Conservation (phyloP, 2,113 vertebrate genomes). For the Pristiophorus japonicus region DNA sequence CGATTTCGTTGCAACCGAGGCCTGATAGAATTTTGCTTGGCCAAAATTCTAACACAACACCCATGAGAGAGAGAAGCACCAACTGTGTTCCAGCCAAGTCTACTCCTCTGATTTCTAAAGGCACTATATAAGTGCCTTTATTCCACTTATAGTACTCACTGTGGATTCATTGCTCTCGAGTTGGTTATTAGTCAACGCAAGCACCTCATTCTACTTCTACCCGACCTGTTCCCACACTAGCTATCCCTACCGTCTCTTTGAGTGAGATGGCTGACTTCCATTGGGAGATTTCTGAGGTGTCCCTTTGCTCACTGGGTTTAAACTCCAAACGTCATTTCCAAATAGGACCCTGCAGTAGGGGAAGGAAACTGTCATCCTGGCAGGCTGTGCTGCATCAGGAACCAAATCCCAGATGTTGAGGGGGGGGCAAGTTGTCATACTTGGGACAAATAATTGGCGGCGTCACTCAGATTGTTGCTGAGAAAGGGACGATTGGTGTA, state of each 20-base stretch:
- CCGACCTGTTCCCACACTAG: not conserved
- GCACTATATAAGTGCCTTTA: not conserved
- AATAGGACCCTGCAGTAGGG: not conserved
- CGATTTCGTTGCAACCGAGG: not conserved
- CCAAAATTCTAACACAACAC: not conserved
- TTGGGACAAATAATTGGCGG: not conserved
- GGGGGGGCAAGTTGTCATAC: not conserved
- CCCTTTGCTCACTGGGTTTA: not conserved
- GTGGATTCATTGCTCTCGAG: not conserved
- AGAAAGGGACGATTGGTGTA: not conserved
- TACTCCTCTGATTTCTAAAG: not conserved
- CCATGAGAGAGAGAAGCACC: not conserved
- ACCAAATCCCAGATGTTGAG: not conserved
- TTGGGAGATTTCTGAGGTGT: not conserved
- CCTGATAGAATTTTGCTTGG: not conserved
- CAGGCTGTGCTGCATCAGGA: not conserved
- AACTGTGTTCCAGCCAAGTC: not conserved
- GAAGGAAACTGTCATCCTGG: not conserved
- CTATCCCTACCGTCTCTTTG: not conserved
- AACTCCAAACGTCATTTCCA: not conserved
- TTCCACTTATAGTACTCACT: not conserved
- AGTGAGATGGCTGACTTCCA: not conserved
- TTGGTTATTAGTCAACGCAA: not conserved
- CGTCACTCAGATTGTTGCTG: not conserved
- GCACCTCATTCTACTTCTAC: not conserved